phyloP scores from a whole-genome alignment of 2,797 vertebrate genomes.

The Trachurus trachurus region DNA sequence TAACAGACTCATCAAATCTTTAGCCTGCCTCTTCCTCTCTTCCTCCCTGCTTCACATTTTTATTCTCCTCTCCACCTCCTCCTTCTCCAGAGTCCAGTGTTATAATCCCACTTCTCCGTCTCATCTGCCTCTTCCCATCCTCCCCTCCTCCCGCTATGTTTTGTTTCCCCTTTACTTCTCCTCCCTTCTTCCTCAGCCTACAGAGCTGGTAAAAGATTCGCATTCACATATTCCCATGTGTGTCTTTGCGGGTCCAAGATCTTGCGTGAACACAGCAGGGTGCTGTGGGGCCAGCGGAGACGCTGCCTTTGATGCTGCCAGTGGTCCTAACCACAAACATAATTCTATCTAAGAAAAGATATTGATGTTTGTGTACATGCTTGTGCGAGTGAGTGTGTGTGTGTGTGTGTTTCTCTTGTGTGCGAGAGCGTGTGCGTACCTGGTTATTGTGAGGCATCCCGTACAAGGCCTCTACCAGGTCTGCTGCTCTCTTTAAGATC shows the following conservation, averaged over 20 bases:
- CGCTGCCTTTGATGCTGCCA: conserved; percentile 56
- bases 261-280: conserved; percentile 53
- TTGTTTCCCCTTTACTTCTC: conserved; percentile 41
- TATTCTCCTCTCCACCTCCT: conserved; percentile 15
- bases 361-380: conserved; percentile 44
- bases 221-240: conserved; percentile 55
- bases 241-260: conserved; percentile 45
- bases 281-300: conserved; percentile 46
- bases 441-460: conserved; percentile 99
- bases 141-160: conserved; percentile 48
- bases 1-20: conserved; percentile 68
- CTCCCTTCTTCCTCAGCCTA: conserved; percentile 26
- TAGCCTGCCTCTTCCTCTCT: conserved; percentile 44
- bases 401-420: background rate
- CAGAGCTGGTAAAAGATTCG: conserved; percentile 53
- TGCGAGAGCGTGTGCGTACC: conserved; percentile 79
- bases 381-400: background rate
- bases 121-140: conserved; percentile 30
- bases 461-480: conserved; percentile 96
- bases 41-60: conserved; percentile 17
- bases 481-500: conserved; percentile 96
- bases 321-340: conserved; percentile 56
- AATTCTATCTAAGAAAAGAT: conserved; percentile 40
- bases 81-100: conserved; percentile 21
- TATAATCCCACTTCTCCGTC: conserved; percentile 31